These are phyloP conservation scores for Pandion haliaetus DNA, from an alignment of 2,113 vertebrate species.

Conservation along the genomic window DNA sequence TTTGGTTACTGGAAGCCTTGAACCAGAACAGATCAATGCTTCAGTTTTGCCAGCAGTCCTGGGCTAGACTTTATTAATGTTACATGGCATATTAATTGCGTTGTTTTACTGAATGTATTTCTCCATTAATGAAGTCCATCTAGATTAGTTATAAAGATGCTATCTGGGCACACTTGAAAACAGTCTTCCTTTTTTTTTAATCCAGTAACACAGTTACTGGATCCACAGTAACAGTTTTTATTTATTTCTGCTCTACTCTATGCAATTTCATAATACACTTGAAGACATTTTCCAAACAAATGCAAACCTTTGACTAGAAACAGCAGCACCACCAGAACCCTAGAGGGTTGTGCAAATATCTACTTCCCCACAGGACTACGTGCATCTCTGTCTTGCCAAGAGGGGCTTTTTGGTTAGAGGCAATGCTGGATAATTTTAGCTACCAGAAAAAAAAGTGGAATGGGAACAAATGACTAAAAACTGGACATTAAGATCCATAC, in stretches of 20 bases:
- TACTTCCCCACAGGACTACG: neutral
- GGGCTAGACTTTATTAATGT: conserved; percentile 25
- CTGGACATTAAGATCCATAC: no score
- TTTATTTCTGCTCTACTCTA: neutral
- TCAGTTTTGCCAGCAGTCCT: conserved; percentile 52
- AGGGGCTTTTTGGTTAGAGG: neutral
- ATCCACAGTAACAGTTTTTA: neutral
- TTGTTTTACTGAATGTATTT: conserved; percentile 5
- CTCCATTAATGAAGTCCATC: conserved; percentile 57
- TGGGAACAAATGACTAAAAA: neutral
- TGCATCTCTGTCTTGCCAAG: neutral
- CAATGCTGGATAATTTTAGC: neutral
- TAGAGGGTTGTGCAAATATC: neutral
- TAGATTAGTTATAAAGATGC: conserved; percentile 34
- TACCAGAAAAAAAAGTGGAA: neutral
- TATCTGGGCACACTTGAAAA: neutral
- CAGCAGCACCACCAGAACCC: neutral
- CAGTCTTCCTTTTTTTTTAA: neutral
- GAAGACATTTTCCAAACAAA: neutral
- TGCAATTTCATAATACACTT: neutral
- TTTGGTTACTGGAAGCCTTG: conserved; percentile 23
- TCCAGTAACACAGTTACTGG: neutral
- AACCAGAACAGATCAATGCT: conserved; percentile 10
- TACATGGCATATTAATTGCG: conserved; percentile 6
- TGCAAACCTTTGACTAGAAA: neutral